phyloP scores from a whole-genome alignment of 35 echinoderm and acorn worm genomes.

The Diadema setosum region DNA sequence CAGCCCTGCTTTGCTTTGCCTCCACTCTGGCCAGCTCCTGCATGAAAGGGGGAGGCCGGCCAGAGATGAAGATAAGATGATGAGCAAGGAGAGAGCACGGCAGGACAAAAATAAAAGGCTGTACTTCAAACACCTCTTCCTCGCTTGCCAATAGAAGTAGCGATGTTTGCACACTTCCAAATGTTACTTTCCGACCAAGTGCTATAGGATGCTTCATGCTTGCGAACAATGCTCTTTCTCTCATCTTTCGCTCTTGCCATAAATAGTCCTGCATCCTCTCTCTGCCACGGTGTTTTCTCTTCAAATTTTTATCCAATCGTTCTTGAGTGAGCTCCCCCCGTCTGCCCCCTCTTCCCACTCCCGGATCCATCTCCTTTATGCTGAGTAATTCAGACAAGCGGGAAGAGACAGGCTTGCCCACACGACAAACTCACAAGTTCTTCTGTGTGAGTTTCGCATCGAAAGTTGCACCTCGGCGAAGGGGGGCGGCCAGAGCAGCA shows the following conservation, averaged over 20 bases:
- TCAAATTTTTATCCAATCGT: no score
- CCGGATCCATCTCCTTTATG: no score
- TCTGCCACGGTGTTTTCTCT: no score
- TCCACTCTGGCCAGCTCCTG: no score
- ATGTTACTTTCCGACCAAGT: no score
- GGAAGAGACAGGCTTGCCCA: no score
- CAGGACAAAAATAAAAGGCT: background rate
- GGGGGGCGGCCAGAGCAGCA: background rate
- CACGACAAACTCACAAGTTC: background rate
- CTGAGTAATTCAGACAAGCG: no score
- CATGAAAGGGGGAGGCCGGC: background rate
- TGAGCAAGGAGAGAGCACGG: background rate
- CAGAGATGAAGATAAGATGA: background rate
- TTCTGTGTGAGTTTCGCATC: no score
- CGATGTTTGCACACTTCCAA: background rate
- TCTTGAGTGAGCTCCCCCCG: no score
- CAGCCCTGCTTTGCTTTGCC: background rate
- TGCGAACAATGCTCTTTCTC: background rate
- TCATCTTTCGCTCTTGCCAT: background rate
- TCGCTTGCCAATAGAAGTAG: slow-evolving; percentile 1
- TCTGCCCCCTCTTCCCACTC: no score
- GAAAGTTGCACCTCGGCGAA: background rate
- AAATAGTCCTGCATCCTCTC: background rate
- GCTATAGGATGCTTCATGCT: no score
- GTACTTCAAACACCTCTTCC: background rate